These are phyloP conservation scores for Danaus melanippus DNA, from an alignment of 1,140 invertebrate species.

Conservation along the genomic window DNA sequence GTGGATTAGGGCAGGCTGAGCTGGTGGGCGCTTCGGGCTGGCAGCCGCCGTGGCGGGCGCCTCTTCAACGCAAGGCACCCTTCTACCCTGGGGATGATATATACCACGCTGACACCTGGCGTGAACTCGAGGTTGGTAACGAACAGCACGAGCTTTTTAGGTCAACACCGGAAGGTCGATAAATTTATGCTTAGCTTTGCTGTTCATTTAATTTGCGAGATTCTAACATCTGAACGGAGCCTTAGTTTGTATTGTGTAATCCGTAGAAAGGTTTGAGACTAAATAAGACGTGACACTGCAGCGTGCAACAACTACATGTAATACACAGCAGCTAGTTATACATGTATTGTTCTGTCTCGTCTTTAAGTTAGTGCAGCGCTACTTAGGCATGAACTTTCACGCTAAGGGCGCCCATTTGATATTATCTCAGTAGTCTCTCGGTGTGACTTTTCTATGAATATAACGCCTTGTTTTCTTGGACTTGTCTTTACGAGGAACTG, in stretches of 20 bases:
- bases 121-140: conserved; percentile 55
- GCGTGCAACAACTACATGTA: too few species aligned
- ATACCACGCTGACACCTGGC: conserved; percentile 65
- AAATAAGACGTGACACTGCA: too few species aligned
- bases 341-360: conserved; percentile 5
- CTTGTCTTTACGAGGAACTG: conserved; percentile 2
- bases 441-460: conserved; percentile 7
- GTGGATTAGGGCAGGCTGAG: conserved; percentile 61
- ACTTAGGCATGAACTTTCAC: conserved; percentile 19
- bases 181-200: too few species aligned
- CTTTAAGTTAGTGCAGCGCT: conserved; percentile 9
- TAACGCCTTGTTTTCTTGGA: conserved; percentile 1
- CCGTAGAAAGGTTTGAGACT: too few species aligned
- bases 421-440: neutral
- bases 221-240: neutral
- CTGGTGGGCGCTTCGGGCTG: conserved; percentile 52
- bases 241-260: too few species aligned
- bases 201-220: neutral
- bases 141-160: too few species aligned
- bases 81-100: conserved; percentile 67
- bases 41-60: conserved; percentile 62
- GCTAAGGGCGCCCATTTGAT: neutral
- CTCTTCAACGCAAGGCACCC: conserved; percentile 55
- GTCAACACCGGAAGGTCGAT: too few species aligned
- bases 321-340: neutral